These are phyloP conservation scores for Vidua macroura DNA, from an alignment of 2,113 vertebrate genomes.

Conservation along the genomic window DNA sequence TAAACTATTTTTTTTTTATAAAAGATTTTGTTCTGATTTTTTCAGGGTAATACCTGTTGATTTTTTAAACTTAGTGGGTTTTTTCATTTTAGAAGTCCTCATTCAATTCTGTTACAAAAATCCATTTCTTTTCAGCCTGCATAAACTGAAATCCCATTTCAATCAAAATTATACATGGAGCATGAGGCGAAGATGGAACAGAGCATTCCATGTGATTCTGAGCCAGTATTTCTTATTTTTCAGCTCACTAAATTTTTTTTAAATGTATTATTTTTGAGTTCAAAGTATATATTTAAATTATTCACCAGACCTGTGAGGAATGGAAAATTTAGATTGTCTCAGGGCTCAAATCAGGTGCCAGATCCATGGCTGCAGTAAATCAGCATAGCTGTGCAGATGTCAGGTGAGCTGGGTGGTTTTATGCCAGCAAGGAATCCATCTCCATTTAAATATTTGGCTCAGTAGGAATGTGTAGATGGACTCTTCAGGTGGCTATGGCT, in stretches of 20 bases:
- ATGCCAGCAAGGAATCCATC: neutral
- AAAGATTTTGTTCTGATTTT: neutral
- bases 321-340: conserved; percentile 30
- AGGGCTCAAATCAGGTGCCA: conserved; percentile 20
- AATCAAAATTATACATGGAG: neutral
- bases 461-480: neutral
- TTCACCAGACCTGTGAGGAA: conserved; percentile 21
- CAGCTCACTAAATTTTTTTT: conserved; percentile 22
- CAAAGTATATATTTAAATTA: conserved; percentile 22
- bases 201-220: neutral
- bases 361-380: conserved; percentile 40
- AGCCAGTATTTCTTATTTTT: conserved; percentile 11
- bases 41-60: neutral
- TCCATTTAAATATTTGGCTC: neutral
- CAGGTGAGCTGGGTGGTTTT: neutral
- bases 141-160: neutral
- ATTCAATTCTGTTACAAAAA: neutral
- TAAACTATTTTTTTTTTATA: neutral
- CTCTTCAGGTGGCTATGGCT: neutral
- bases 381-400: neutral
- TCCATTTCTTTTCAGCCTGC: neutral
- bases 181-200: neutral
- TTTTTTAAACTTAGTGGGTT: neutral
- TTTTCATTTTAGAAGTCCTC: neutral
- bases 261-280: conserved; percentile 39